These are phyloP conservation scores for Palloptera scutellata DNA, from an alignment of 2,888 invertebrate species.

Conservation along the genomic window DNA sequence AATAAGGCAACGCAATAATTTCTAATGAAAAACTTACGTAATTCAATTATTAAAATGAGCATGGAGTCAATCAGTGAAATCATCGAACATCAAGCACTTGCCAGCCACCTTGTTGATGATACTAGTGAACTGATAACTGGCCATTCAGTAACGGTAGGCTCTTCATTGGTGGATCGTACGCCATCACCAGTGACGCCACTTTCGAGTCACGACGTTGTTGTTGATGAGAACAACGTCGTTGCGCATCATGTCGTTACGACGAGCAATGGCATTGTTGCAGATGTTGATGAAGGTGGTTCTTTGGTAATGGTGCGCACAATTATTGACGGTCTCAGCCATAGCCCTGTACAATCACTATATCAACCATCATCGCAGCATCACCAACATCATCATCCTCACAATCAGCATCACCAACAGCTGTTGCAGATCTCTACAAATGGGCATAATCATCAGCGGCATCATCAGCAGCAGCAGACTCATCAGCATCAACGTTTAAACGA, in stretches of 20 bases:
- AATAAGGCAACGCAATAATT: too few species aligned
- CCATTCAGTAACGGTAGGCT: slow-evolving; percentile 33
- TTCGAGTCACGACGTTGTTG: slow-evolving; percentile 35
- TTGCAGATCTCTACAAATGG: slow-evolving; percentile 38
- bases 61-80: slow-evolving; percentile 71
- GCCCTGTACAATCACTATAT: slow-evolving; percentile 45
- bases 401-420: slow-evolving; percentile 44
- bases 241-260: slow-evolving; percentile 31
- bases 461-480: slow-evolving; percentile 40
- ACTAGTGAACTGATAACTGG: slow-evolving; percentile 53
- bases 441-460: slow-evolving; percentile 41
- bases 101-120: slow-evolving; percentile 63
- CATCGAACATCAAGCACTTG: slow-evolving; percentile 68
- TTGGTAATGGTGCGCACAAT: slow-evolving; percentile 59
- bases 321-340: slow-evolving; percentile 52
- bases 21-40: slow-evolving; percentile 26
- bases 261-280: slow-evolving; percentile 26
- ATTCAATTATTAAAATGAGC: slow-evolving; percentile 39
- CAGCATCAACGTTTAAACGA: slow-evolving; percentile 42
- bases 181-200: slow-evolving; percentile 36
- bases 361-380: slow-evolving; percentile 40
- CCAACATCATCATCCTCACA: slow-evolving; percentile 37
- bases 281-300: slow-evolving; percentile 45
- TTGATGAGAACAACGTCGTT: slow-evolving; percentile 35
- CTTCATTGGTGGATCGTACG: slow-evolving; percentile 53